Conservation (phyloP, 2,888 invertebrate species). For the Chelonus formosanus region DNA sequence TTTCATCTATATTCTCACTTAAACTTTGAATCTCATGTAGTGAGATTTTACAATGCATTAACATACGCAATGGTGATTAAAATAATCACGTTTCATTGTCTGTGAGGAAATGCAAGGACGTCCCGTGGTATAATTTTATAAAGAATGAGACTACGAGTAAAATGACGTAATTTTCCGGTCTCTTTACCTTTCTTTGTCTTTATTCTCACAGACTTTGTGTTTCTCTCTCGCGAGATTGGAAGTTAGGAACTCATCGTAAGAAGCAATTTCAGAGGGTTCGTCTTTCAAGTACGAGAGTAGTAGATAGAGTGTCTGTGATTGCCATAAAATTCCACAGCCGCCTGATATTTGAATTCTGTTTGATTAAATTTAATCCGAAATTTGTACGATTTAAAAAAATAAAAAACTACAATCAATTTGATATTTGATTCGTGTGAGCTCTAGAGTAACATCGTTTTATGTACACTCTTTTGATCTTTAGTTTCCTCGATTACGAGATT, state of each 20-base stretch:
- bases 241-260: constrained; percentile 1
- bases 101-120: constrained; percentile 15
- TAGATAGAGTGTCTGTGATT: constrained; percentile 8
- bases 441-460: neutral
- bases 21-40: neutral
- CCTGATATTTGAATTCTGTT: constrained; percentile 21
- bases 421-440: constrained; percentile 7
- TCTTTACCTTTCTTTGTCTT: constrained; percentile 20
- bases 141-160: neutral
- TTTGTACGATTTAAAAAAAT: constrained; percentile 3
- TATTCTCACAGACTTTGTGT: constrained; percentile 6
- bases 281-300: neutral
- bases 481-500: constrained; percentile 56
- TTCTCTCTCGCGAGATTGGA: constrained; percentile 10
- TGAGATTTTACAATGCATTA: neutral
- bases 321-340: constrained; percentile 19
- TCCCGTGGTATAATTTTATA: constrained; percentile 1
- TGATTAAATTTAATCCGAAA: constrained; percentile 26
- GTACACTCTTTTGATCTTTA: constrained; percentile 43
- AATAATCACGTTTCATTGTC: constrained; percentile 14
- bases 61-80: constrained; percentile 12
- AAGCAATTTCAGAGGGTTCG: constrained; percentile 18
- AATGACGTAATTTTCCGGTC: constrained; percentile 25
- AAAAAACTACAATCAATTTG: constrained; percentile 15
- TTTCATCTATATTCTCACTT: neutral